phyloP scores from a whole-genome alignment of 1,140 invertebrate genomes.

The Octopus bimaculoides region DNA sequence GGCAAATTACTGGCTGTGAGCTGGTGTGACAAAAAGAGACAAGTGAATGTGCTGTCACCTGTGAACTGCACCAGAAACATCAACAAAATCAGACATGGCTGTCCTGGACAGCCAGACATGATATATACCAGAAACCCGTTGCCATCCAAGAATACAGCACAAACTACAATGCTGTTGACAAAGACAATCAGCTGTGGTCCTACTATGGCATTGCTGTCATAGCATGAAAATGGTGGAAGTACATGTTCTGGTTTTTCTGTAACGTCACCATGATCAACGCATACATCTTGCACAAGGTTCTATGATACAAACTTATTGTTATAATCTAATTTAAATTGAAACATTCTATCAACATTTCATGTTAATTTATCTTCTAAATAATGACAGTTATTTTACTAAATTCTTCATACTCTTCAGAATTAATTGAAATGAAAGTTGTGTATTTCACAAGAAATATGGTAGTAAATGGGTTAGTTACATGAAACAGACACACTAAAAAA shows the following conservation, averaged over 20 bases:
- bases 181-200: conserved; percentile 3
- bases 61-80: not conserved
- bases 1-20: not conserved
- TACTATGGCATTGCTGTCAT: not conserved
- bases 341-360: too few relatives aligned
- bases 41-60: not conserved
- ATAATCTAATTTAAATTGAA: too few relatives aligned
- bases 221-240: not conserved
- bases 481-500: too few relatives aligned
- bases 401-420: too few relatives aligned
- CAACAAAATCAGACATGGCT: not conserved
- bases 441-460: too few relatives aligned
- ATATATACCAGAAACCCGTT: not conserved
- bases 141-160: not conserved
- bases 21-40: not conserved
- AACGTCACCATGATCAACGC: not conserved
- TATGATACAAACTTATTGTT: too few relatives aligned
- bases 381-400: too few relatives aligned
- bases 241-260: conserved; percentile 5
- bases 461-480: too few relatives aligned
- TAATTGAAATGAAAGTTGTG: too few relatives aligned
- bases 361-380: too few relatives aligned
- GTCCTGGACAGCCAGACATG: not conserved
- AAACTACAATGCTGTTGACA: conserved; percentile 5
- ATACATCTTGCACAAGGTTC: not conserved